Conservation (phyloP, 2,113 vertebrate species). For the Stegostoma tigrinum region DNA sequence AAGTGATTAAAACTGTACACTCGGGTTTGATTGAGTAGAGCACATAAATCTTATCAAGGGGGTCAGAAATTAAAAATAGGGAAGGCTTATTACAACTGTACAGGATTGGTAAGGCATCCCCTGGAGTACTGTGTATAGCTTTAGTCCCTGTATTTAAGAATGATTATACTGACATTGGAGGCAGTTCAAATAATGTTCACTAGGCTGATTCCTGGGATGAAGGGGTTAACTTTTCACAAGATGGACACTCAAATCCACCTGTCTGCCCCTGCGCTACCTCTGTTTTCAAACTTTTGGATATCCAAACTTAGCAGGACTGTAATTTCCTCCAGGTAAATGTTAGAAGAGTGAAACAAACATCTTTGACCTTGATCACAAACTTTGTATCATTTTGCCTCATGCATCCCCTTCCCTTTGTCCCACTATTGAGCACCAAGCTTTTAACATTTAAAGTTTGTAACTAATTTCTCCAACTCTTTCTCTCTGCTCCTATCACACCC, state of each 20-base stretch:
- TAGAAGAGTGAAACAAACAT: not conserved
- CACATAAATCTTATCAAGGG: not conserved
- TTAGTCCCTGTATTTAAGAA: not conserved
- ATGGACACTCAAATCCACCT: not conserved
- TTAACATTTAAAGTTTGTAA: not conserved
- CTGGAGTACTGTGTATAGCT: too few species aligned
- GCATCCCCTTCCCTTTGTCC: not conserved
- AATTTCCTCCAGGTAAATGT: not conserved
- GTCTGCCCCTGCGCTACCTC: not conserved
- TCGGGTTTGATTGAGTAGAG: not conserved
- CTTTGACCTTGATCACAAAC: not conserved
- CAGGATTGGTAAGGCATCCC: not conserved
- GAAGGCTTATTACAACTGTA: not conserved
- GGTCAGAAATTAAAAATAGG: not conserved
- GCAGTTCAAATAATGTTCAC: not conserved
- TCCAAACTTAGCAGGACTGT: not conserved
- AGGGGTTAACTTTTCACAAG: too few species aligned
- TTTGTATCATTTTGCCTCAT: not conserved
- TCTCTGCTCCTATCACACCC: not conserved
- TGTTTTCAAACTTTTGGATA: not conserved
- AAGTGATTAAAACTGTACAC: not conserved
- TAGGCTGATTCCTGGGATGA: too few species aligned
- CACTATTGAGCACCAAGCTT: not conserved
- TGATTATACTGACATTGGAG: not conserved
- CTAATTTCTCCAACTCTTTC: not conserved